Conservation (phyloP, 2,888 invertebrate genomes). For the Zele albiditarsus region DNA sequence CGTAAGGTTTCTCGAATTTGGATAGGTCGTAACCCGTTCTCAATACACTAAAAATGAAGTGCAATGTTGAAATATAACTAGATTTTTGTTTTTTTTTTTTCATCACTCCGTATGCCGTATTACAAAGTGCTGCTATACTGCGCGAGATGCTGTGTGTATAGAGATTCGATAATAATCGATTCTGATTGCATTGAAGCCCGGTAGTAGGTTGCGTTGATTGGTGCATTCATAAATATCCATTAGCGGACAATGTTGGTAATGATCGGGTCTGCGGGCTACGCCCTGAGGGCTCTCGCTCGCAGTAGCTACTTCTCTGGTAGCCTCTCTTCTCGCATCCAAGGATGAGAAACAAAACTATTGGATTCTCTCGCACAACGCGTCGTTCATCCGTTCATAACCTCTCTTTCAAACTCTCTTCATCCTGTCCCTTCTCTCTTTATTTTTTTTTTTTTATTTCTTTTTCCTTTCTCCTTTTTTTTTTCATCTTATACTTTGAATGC, state of each 20-base stretch:
- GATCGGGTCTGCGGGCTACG: conserved; percentile 69
- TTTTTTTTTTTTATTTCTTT: conserved; percentile 44
- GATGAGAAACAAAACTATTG: conserved; percentile 63
- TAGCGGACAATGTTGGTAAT: conserved; percentile 72
- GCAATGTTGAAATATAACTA: not conserved
- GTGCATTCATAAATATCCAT: conserved; percentile 73
- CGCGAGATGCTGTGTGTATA: not conserved
- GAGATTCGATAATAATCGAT: conserved; percentile 71
- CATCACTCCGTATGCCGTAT: not conserved
- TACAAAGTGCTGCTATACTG: not conserved
- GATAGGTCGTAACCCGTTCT: too few species aligned
- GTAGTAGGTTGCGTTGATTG: conserved; percentile 71
- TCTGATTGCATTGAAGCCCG: conserved; percentile 73
- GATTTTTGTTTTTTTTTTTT: not conserved
- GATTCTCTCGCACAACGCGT: conserved; percentile 44
- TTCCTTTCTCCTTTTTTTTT: conserved; percentile 44
- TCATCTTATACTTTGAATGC: not conserved
- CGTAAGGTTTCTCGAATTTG: too few species aligned
- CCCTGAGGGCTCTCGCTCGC: conserved; percentile 61
- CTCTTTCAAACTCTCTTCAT: conserved; percentile 46
- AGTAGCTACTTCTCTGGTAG: conserved; percentile 61
- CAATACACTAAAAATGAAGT: not conserved
- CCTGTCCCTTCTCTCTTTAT: conserved; percentile 46
- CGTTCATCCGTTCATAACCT: conserved; percentile 39
- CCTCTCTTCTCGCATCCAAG: conserved; percentile 51